phyloP scores from a whole-genome alignment of 2,797 vertebrate species.

The Hirundo rustica region DNA sequence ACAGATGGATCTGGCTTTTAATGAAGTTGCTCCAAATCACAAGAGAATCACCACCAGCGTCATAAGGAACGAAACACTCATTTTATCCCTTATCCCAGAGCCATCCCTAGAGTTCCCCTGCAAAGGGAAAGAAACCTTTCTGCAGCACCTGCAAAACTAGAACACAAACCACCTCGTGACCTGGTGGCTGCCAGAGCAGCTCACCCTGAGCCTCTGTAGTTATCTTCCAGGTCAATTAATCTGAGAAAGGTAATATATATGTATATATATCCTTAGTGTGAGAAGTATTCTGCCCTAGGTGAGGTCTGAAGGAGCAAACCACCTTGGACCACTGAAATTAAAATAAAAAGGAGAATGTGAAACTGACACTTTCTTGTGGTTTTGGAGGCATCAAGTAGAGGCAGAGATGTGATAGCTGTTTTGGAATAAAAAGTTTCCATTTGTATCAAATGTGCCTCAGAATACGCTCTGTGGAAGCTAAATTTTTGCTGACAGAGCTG shows the following conservation, averaged over 20 bases:
- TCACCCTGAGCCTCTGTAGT: not conserved
- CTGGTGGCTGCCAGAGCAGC: not conserved
- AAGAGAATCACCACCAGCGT: not conserved
- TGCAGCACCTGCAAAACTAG: not conserved
- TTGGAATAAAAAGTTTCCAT: not conserved
- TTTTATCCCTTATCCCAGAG: not conserved
- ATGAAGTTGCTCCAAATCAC: not conserved
- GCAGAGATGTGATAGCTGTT: not conserved
- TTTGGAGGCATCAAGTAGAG: not conserved
- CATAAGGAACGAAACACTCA: not conserved
- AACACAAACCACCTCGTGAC: not conserved
- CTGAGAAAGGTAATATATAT: not conserved
- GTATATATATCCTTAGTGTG: not conserved
- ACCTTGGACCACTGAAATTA: not conserved
- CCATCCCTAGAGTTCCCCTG: not conserved
- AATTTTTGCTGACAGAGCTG: not conserved
- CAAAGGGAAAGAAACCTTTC: not conserved
- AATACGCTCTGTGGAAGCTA: not conserved
- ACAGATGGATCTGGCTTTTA: not conserved
- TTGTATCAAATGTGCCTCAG: not conserved
- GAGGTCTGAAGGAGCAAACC: not conserved
- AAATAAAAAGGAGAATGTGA: not conserved
- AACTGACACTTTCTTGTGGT: rapidly evolving
- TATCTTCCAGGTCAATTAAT: conserved; percentile 19
- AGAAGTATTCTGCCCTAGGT: not conserved